A percentile compares a stretch with the other conserved stretches of the same genome.
These are phyloP conservation scores for Conomelus anceps DNA, from an alignment of 2,888 invertebrate species.

Conservation along the genomic window DNA sequence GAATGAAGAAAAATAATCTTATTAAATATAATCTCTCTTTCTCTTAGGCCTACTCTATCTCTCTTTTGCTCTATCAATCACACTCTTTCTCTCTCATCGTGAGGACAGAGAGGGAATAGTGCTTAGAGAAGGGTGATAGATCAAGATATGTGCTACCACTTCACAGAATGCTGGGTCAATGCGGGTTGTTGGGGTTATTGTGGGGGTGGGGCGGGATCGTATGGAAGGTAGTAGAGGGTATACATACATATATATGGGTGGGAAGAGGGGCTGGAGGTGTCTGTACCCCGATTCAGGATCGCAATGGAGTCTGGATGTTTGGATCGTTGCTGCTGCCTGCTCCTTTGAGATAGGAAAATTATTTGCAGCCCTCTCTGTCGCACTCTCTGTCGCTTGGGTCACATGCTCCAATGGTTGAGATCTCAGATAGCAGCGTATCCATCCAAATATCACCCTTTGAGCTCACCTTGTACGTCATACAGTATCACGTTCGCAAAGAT, in stretches of 20 bases:
- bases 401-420: neutral
- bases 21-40: no score
- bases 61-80: neutral
- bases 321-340: neutral
- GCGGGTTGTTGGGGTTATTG: neutral
- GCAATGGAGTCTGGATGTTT: neutral
- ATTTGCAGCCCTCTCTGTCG: neutral
- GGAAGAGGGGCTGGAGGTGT: neutral
- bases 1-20: no score
- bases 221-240: neutral
- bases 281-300: neutral
- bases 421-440: neutral
- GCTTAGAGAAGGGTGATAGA: neutral
- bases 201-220: neutral
- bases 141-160: neutral
- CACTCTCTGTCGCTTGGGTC: neutral
- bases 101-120: neutral
- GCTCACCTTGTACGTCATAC: neutral
- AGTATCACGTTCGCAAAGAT: neutral
- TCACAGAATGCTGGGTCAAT: neutral
- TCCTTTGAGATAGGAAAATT: neutral
- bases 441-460: neutral
- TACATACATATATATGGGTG: neutral
- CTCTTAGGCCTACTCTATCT: no score
- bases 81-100: neutral